Evolutionary conservation across 2,888 invertebrate genomes (phyloP), one percentile per base, ranked within the genome.

Genomic region (Lepeophtheirus nordmannii): DNA sequence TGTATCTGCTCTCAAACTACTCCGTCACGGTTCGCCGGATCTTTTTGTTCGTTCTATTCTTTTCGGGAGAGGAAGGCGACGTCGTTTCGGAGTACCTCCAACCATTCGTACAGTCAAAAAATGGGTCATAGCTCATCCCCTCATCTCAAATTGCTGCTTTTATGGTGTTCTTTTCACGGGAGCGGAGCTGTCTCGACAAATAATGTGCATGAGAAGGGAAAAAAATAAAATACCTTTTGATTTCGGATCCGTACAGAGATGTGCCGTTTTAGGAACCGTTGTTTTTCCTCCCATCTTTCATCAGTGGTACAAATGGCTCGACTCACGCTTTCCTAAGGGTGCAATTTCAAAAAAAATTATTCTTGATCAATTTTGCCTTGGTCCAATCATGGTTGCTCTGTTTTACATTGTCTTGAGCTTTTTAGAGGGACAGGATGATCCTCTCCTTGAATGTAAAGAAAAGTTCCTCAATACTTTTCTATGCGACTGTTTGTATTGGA

Each of bases 231-330:
- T 10, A 14, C 9, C 10, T 11, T 22, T 62, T 8, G 62, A 62
- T 41, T 12, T 17, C 20, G 39, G 22, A n/a, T 40, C 40, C 17
- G n/a, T 62, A 20, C 11, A 62, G 20, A n/a, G 62, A 38, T 62
- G 38, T 40, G 62, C 62, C 40, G 20, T 62, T 23, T 11, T 62
- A 5, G 62, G 62, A 12, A 40, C 40, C 9, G 30, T 62, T n/a
- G 41, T 62, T n/a, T 40, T 40, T 9, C 62, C 62, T 38, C 62
- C 62, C 40, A 62, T 62, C 23, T 14, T 62, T 17, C 39, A 38
- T 20, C 22, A 40, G 17, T 62, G 62, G 62, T 62, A 62, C 17
- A 23, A 38, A 12, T 62, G 62, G 62, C 39, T 62, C n/a, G 62
- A 62, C 38, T 10, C 37, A 30, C 60, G 60, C 14, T 60, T 60